Percentiles rank a stretch among this genome's conserved stretches.
Conservation (phyloP, 2,888 invertebrate species). For the Brachyopa scutellaris region DNA sequence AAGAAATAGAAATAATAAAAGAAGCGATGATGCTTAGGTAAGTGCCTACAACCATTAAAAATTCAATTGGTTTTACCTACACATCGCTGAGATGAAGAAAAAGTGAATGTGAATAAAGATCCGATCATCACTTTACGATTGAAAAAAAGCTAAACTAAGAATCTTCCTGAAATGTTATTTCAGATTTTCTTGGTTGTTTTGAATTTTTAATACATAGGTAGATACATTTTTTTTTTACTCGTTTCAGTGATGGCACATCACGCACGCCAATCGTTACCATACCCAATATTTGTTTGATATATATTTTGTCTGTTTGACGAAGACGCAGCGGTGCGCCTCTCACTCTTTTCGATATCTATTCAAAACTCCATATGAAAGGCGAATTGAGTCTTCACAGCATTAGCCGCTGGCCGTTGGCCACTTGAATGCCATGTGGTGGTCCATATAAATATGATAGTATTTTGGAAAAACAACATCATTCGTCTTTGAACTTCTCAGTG, state of each 20-base stretch:
- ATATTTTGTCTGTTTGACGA: constrained; percentile 28
- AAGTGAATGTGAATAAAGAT: constrained; percentile 56
- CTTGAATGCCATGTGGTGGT: constrained; percentile 59
- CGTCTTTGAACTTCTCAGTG: constrained; percentile 81
- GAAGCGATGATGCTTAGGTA: constrained; percentile 40
- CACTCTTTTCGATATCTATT: constrained; percentile 35
- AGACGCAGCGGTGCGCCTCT: constrained; percentile 44
- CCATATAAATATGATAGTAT: constrained; percentile 80
- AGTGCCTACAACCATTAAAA: constrained; percentile 48
- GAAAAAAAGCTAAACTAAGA: constrained; percentile 1
- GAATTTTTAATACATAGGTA: constrained; percentile 17
- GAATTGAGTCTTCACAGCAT: constrained; percentile 58
- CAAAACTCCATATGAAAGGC: constrained; percentile 52
- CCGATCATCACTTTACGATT: constrained; percentile 26
- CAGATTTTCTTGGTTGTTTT: constrained; percentile 8
- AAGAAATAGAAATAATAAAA: constrained; percentile 47
- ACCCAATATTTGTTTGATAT: constrained; percentile 27
- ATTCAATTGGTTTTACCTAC: constrained; percentile 46
- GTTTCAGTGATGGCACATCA: constrained; percentile 34
- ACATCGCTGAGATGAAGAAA: constrained; percentile 26
- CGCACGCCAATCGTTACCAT: constrained; percentile 47
- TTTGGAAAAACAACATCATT: constrained; percentile 80
- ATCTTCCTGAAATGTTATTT: constrained; percentile 46
- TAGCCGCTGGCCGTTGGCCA: constrained; percentile 48
- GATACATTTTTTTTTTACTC: constrained; percentile 19